phyloP scores from a whole-genome alignment of 2,113 vertebrate genomes.

The Sardina pilchardus region DNA sequence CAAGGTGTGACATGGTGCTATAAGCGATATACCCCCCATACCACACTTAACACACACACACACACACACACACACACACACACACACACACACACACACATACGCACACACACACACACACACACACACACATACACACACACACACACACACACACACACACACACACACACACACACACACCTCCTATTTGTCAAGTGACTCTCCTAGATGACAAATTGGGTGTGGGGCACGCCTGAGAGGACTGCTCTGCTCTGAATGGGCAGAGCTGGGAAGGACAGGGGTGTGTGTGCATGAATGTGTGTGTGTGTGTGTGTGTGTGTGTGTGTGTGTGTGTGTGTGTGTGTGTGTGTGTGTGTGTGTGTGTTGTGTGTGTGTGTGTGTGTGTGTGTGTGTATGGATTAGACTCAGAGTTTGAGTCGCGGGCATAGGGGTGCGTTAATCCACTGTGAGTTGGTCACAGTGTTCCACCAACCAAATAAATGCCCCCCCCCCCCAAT shows the following conservation, averaged over 20 bases:
- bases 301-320: too few relatives aligned
- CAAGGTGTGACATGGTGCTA: background rate
- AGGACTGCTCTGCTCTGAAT: background rate
- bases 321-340: background rate
- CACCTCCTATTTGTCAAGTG: background rate
- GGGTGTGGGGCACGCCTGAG: background rate
- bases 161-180: background rate
- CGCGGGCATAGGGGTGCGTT: background rate
- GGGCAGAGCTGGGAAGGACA: background rate
- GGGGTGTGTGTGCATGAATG: too few relatives aligned
- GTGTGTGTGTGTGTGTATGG: background rate
- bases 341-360: background rate
- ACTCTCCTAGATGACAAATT: too few relatives aligned
- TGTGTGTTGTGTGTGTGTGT: constrained; percentile 5
- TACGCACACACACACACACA: background rate
- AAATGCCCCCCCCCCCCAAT: background rate
- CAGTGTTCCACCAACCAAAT: background rate
- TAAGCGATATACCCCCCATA: background rate
- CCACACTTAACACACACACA: background rate
- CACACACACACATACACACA: background rate
- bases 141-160: background rate
- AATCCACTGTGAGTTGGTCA: background rate
- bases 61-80: background rate
- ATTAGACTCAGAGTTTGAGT: background rate
- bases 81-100: background rate